These are phyloP conservation scores for Cyanistes caeruleus DNA, from an alignment of 2,113 vertebrate species.

Conservation along the genomic window DNA sequence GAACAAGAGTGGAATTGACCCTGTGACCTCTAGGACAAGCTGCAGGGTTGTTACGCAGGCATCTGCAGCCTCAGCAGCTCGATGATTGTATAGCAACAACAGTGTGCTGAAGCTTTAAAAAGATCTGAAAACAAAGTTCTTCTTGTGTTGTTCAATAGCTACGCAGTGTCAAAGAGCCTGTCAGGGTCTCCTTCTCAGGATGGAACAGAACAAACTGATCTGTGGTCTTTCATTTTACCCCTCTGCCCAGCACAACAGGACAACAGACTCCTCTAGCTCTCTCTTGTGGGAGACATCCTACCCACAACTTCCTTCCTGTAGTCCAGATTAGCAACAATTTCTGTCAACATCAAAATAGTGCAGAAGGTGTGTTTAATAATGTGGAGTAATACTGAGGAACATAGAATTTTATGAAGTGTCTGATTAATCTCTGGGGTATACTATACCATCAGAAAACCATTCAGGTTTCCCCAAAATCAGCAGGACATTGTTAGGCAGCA, in stretches of 20 bases:
- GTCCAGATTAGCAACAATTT: neutral
- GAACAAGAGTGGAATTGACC: slow-evolving; percentile 21
- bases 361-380: neutral
- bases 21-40: neutral
- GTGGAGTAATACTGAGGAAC: neutral
- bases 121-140: slow-evolving; percentile 16
- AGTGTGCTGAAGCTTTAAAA: neutral
- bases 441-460: neutral
- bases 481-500: accelerated
- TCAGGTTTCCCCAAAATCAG: neutral
- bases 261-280: neutral
- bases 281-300: neutral
- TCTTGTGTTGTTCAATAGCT: neutral
- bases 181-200: neutral
- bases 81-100: neutral
- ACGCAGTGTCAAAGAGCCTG: neutral
- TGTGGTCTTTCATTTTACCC: neutral
- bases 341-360: neutral
- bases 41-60: neutral
- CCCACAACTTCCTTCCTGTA: neutral
- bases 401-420: neutral
- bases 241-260: neutral
- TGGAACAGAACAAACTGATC: neutral
- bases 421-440: neutral
- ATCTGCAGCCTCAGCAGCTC: neutral